Conservation (phyloP, 2,888 invertebrate species). For the Resseliella maxima region DNA sequence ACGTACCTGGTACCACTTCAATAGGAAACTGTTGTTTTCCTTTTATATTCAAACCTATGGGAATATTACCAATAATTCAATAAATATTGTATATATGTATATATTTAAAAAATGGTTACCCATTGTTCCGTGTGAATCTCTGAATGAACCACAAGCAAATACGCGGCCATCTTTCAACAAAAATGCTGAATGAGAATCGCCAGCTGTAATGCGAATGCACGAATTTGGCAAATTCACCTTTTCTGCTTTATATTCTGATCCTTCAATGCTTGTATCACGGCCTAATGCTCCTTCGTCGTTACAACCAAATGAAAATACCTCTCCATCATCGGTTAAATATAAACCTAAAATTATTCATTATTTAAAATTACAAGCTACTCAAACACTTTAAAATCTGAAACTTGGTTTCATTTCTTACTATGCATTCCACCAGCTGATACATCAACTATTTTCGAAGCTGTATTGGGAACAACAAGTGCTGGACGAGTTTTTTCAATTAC, state of each 20-base stretch:
- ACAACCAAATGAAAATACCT: slow-evolving; percentile 78
- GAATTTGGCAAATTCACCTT: slow-evolving; percentile 75
- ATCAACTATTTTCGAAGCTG: slow-evolving; percentile 72
- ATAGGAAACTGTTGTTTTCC: slow-evolving; percentile 74
- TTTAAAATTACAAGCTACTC: too few relatives aligned
- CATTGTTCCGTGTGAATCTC: slow-evolving; percentile 93
- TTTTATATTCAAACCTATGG: slow-evolving; percentile 75
- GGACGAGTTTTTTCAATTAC: slow-evolving; percentile 78
- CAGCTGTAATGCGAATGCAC: slow-evolving; percentile 82
- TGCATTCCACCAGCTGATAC: slow-evolving; percentile 96
- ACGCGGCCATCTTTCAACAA: slow-evolving; percentile 87
- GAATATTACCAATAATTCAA: too few relatives aligned
- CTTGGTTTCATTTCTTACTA: slow-evolving; percentile 68
- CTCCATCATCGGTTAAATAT: slow-evolving; percentile 80
- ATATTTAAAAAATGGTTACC: slow-evolving; percentile 82
- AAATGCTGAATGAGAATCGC: slow-evolving; percentile 94
- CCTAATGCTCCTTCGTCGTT: slow-evolving; percentile 98
- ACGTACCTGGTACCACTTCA: slow-evolving; percentile 73
- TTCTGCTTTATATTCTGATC: slow-evolving; percentile 79
- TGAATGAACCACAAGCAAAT: slow-evolving; percentile 94
- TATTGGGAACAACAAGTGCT: slow-evolving; percentile 69
- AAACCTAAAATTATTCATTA: slow-evolving; percentile 65
- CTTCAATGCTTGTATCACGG: slow-evolving; percentile 81
- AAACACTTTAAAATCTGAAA: not conserved
- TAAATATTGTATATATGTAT: too few relatives aligned